phyloP scores from a whole-genome alignment of 30 jellyfish, hydroid and myxozoan genomes.

The Aurelia sp. region DNA sequence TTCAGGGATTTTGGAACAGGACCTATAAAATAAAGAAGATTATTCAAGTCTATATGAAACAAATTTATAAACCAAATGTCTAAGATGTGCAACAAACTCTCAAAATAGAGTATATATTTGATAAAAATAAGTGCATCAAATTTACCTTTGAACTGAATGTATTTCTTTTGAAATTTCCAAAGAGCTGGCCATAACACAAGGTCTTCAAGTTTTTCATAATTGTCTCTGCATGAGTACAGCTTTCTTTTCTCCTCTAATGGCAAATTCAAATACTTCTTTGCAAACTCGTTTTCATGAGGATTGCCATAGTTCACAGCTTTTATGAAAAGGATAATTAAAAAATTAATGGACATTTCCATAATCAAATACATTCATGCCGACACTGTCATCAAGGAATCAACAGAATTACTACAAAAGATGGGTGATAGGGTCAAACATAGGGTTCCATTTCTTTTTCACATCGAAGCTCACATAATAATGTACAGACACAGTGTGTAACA shows the following conservation, averaged over 20 bases:
- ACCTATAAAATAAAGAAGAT: constrained; percentile 5
- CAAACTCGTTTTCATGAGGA: constrained; percentile 61
- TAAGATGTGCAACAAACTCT: no score
- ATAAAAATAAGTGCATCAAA: not conserved
- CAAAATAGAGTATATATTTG: not conserved
- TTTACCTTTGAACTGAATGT: constrained; percentile 22
- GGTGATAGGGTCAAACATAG: no score
- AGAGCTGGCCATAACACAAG: constrained; percentile 60
- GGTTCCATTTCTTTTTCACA: no score
- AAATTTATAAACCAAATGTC: no score
- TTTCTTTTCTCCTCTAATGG: constrained; percentile 73
- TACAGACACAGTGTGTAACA: no score
- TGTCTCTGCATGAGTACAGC: constrained; percentile 63
- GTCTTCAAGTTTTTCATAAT: constrained; percentile 35
- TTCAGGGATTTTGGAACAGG: constrained; percentile 20
- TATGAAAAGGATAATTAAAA: no score
- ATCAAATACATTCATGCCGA: no score
- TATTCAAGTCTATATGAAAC: no score
- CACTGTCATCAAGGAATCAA: no score
- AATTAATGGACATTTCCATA: no score
- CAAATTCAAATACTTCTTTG: constrained; percentile 43
- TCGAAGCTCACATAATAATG: no score
- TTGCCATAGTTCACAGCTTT: constrained; percentile 56
- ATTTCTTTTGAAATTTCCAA: constrained; percentile 23
- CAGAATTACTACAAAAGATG: no score